Base-by-base conservation (phyloP, 1,140 invertebrate genomes). In the Artemia franciscana region DNA sequence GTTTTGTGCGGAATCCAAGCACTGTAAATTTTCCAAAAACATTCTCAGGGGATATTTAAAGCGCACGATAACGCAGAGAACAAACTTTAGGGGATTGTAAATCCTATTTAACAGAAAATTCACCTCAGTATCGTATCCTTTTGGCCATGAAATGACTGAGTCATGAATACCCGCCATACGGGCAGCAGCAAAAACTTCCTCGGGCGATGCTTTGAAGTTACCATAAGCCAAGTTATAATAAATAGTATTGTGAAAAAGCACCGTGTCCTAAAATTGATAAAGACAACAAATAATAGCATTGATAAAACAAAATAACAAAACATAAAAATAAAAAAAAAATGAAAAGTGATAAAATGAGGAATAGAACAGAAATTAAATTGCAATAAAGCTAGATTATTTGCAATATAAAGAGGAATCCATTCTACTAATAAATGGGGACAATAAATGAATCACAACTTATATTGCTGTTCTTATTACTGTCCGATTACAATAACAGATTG, bases 171-270 rank as follows among this genome's bases (percentile, higher is more conserved):
- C 91, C 0, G 94, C 93, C 84, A 97, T 85, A 72, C 83, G 81
- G 0, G 93, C 84, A 0, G 91, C 93, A 67, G 84, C 75, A 65
- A 84, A 80, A 12, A 98, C 88, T 9, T 92, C 80, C 39, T 90
- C 82, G 5, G 77, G 68, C 0, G 80, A 72, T 67, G 82, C 85
- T 2, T 71, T 72, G 24, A 96, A 75, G 74, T 97, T 84, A 18
- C 95, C 95, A 73, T 99, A 99, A 65, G 88, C 82, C 7, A 99
- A 77, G 76, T 99, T 99, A 73, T 98, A 88, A 68, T 81, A 82
- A 60, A 99, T 94, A 7, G 91, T 92, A 68, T 98, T 90, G 73
- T 99, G 91, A 72, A 99, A 99, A 5, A 99, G 74, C 23, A 98
- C 93, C 51, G 88, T 90, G 73, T 99, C 94, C 84, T 91, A 69